Base-by-base conservation (phyloP, 2,888 invertebrate genomes). In the Thecocarcelia acutangulata region DNA sequence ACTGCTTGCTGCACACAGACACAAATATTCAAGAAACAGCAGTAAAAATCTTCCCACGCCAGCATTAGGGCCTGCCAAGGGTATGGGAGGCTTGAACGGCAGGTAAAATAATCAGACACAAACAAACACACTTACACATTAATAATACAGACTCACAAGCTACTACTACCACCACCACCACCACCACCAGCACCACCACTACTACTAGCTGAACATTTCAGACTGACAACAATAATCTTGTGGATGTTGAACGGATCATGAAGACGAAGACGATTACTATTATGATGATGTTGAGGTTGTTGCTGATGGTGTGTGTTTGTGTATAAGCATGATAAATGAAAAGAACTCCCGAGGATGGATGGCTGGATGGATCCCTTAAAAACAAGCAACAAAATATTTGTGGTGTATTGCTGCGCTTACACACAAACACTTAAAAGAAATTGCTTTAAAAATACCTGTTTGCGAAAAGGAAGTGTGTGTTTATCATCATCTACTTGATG, bases 31-130 rank as follows among this genome's bases (percentile, higher is more conserved):
- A 73, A 73, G 50, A 42, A 69, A 79, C 73, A 33, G 59, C 81
- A 85, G 86, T 82, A 87, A 89, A 90, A 90, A 90, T 90, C 90
- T 90, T 90, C 90, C 90, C 90, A 90, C 90, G 90, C 90, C 89
- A 87, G 83, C 83, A 83, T 84, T 85, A 83, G 84, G 84, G 85
- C 81, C 83, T 63, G 64, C 59, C 59, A 74, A 78, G 82, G 82
- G 82, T 82, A 77, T 48, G 74, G 42, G 78, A 78, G 85, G 84
- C 82, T 84, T 84, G 33, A 11, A 52, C 56, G 44, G 58, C 76
- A 83, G 83, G 72, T 83, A 83, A 82, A 75, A 78, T 70, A 40
- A 56, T 56, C 58, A 50, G 13, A 54, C 73, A 61, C 73, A 54
- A 48, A 56, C 9, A 28, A 28, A 6, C 28, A 28, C 28, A 28